Base-by-base conservation (phyloP, 2,113 vertebrate genomes). In the Pogona vitticeps region DNA sequence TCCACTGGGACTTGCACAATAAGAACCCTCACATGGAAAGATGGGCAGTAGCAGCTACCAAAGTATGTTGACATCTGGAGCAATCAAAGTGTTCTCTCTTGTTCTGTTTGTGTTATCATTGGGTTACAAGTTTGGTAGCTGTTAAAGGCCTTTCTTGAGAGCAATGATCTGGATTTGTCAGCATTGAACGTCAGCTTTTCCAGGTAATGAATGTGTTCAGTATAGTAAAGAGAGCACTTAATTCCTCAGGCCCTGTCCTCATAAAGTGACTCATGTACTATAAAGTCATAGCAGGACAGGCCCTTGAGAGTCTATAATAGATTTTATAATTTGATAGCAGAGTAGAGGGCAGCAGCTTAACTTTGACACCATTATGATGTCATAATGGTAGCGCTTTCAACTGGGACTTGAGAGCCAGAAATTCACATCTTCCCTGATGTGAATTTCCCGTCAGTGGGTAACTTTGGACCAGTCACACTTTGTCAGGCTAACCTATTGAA, bases 211-310 rank as follows among this genome's bases (percentile, higher is more conserved):
- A n/a, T 42, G 31, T 21, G 6, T 13, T 10, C 61, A 81, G 23
- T 61, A 88, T 0, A 82, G 0, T n/a, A 56, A 42, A 77, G 65
- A 86, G 61, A 65, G 14, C 13, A 33, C 14, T 52, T 33, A 78
- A 42, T 65, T 65, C 38, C 9, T 82, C 42, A 68, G n/a, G 18
- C 28, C 65, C 63, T 59, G 84, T 65, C 84, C 91, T 89, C 80
- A 82, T 52, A n/a, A 68, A 61, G 20, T 63, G 33, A 65, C 23
- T 15, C 6, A n/a, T 5, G 15, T 65, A 13, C 40, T 68, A 40
- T 21, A n/a, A 82, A 68, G 63, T 13, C 17, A 3, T 14, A 82
- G 80, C 17, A 70, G 3, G 42, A 42, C 40, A 82, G 28, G 42
- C 18, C 17, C 46, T 23, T 26, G 9, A 31, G 71, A 17, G 10